Percentiles rank a stretch among this genome's conserved stretches.
These are phyloP conservation scores for Drosophila ananassae DNA, from an alignment of 1,140 invertebrate genomes.

Conservation along the genomic window DNA sequence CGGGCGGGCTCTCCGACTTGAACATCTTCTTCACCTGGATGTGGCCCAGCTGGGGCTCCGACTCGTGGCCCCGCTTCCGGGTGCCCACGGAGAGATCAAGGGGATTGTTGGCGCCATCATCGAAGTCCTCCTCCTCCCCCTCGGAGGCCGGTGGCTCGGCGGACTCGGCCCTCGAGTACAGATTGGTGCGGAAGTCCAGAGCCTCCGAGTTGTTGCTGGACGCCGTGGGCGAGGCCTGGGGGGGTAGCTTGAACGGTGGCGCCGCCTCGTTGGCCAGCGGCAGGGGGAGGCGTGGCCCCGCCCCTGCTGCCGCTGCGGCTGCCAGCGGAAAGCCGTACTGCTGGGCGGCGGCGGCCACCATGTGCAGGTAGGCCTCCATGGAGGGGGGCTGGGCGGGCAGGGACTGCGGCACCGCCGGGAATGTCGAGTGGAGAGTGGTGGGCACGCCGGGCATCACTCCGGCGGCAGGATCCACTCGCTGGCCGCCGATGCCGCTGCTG, in stretches of 20 bases:
- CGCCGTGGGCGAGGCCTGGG: conserved; percentile 80
- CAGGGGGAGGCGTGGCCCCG: conserved; percentile 84
- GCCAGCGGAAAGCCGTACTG: conserved; percentile 90
- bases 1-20: conserved; percentile 86
- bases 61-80: conserved; percentile 86
- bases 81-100: conserved; percentile 92
- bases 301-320: conserved; percentile 85
- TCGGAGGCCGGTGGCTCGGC: conserved; percentile 84
- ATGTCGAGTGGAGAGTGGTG: conserved; percentile 84
- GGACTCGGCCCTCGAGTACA: conserved; percentile 66
- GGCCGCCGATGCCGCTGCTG: conserved; percentile 85
- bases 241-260: conserved; percentile 83
- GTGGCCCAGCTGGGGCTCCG: conserved; percentile 75
- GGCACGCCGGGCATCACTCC: conserved; percentile 82
- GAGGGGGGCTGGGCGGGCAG: conserved; percentile 90
- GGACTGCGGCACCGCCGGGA: conserved; percentile 83
- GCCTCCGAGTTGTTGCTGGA: conserved; percentile 78
- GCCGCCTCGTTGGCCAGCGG: conserved; percentile 86
- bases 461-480: conserved; percentile 55
- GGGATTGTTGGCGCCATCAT: conserved; percentile 85
- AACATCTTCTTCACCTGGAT: conserved; percentile 83
- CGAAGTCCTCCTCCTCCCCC: conserved; percentile 83
- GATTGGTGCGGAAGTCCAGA: conserved; percentile 77
- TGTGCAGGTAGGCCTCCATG: conserved; percentile 90
- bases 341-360: conserved; percentile 87